Evolutionary conservation across 2,888 invertebrate species (phyloP), one percentile per base, ranked within the genome.

Genomic region (Resseliella maxima): DNA sequence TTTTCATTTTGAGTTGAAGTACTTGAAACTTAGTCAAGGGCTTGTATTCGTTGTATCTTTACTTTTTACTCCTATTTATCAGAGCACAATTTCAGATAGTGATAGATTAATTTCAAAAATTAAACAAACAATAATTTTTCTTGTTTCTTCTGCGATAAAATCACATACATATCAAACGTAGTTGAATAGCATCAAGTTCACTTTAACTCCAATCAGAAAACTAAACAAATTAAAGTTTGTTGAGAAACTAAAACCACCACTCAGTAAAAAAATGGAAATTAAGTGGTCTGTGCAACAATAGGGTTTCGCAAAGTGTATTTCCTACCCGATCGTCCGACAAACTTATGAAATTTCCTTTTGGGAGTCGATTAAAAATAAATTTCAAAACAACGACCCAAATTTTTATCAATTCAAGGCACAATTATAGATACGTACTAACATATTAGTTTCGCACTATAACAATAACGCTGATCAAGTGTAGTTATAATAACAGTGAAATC

Each of bases 1-100:
- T n/a, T 83, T 83, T 38, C 83, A 38, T 38, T n/a, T 83, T 12
- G 38, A 83, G 1, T 72, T 72, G 72, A 83, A n/a, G n/a, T 21
- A 83, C 83, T 38, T n/a, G 10, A 83, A 38, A 83, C 38, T 38
- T 83, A 1, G n/a, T 38, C 38, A 83, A 83, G 31, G 38, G 38
- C 15, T 83, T 83, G 38, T 83, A 6, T 72, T 72, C 72, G 35
- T 72, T 18, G 83, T 38, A 35, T 21, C n/a, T 0, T 38, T 64
- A n/a, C 64, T 6, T 64, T 27, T 6, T 27, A 15, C 15, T 72
- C 72, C 15, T 72, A 72, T 31, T 31, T 18, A 15, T 31, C 27
- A 72, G 72, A 5, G 31, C 15, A 31, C 31, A 72, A 72, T 72
- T 72, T 72, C 72, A 31, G 72, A 72, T 72, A 72, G 2, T 2